Evolutionary conservation across 2,113 vertebrate species (phyloP), one percentile per base, ranked within the genome.

Genomic region (Orientallactaga bullata): DNA sequence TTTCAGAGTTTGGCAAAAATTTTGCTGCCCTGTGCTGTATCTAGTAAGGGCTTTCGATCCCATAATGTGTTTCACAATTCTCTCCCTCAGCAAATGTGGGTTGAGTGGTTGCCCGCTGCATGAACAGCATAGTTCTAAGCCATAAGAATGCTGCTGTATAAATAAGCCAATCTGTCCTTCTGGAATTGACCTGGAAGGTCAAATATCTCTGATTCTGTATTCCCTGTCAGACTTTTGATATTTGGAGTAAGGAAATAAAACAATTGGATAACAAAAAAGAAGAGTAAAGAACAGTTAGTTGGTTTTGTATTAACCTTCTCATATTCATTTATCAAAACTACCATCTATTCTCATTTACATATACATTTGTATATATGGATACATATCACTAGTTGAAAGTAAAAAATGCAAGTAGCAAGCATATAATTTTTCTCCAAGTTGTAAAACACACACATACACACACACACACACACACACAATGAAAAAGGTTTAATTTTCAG

Each of bases 341-440:
- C 28, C 12, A 7, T 26, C 83, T 39, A 7, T 30, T 90, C 60
- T 85, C 11, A 77, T 73, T 78, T 63, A 51, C 12, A 32, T 51
- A 20, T 39, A 69, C 3, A 51, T 47, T 88, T 35, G 13, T 32
- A 69, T 30, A 10, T 77, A 76, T 42, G 63, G 15, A 71, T 39
- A n/a, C 15, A 72, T 80, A 69, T 76, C 42, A 78, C 15, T 71
- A 73, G 10, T 30, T 89, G 24, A n/a, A 90, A 93, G 95, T 85
- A 65, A 76, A 51, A 85, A 93, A 58, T 16, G 51, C 3, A 91
- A 88, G 39, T 85, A 86, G 72, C 39, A 81, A 24, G n/a, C 28
- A 84, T 13, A 32, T 84, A 12, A 12, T 91, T 77, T 94, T 66
- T 5, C 90, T 11, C 55, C 55, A 55, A 55, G 55, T 16, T 55